Evolutionary conservation across 2,113 vertebrate species (phyloP), one percentile per base, ranked within the genome.

Genomic region (Campylomormyrus numenius): DNA sequence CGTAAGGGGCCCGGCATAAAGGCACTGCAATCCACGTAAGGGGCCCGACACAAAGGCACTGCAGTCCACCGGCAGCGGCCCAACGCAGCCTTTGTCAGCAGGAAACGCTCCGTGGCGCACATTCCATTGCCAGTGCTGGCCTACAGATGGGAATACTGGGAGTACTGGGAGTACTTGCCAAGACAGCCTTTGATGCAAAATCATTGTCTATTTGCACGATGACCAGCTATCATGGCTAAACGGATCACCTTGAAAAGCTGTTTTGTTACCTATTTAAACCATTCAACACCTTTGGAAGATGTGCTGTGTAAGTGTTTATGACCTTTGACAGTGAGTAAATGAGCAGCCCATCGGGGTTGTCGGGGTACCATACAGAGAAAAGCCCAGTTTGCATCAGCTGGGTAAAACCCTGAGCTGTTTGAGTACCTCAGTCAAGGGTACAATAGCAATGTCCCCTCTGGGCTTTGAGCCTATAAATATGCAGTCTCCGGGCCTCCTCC

Each of bases 71-170:
- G 91, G 89, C 9, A 4, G 0, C 90, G 90, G 93, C 91, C 93
- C 93, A 93, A 80, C 90, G 88, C 90, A 62, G 49, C 87, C 91
- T 93, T 93, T 94, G 90, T 93, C 86, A 45, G 74, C 31, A 91
- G 24, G 52, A 66, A 93, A 93, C 88, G 90, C 94, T 94, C 93
- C 89, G 90, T 62, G 0, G 91, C 80, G 90, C 56, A 85, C 86
- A 89, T 89, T 91, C 42, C 89, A 90, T 56, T 88, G 90, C 91
- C 88, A 77, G 77, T 86, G 86, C 52, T 89, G 90, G 77, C 87
- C 90, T 66, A 10, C 7, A 87, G 92, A 1, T 3, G 17, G 39
- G 27, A 45, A 21, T 49, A 49, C 48, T 42, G 39, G 39, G 39
- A 39, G 39, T 77, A 50, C 10, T 85, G 53, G 50, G 8, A 87